A percentile compares a stretch with the other conserved stretches of the same genome.
Evolutionary conservation across 2,797 vertebrate species (phyloP).

Genomic region (Muraenolepis orangiensis): DNA sequence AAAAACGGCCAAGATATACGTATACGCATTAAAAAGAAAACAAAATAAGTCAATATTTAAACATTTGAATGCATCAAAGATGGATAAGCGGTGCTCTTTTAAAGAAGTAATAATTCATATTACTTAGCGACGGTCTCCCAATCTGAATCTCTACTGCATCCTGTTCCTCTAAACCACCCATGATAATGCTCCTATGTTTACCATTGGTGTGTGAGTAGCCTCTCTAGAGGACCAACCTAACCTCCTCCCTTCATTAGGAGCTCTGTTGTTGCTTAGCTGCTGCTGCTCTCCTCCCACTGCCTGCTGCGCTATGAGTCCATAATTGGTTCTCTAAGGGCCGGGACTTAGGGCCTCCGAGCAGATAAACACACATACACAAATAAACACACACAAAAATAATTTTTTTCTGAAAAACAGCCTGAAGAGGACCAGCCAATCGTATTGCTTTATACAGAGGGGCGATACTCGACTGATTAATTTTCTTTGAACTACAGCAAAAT

Average conservation of each 20-base stretch:
- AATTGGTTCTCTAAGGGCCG: conserved; percentile 47
- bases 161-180: background rate
- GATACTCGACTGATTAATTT: background rate
- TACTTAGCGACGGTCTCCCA: background rate
- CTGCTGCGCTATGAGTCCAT: conserved; percentile 31
- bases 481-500: background rate
- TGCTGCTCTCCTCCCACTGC: conserved; percentile 24
- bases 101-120: background rate
- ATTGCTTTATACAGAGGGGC: background rate
- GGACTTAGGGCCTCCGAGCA: conserved; percentile 36
- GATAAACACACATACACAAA: conserved; percentile 31
- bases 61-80: background rate
- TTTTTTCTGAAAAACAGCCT: background rate
- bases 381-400: conserved; percentile 14
- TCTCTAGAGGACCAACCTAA: conserved; percentile 40
- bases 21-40: no score
- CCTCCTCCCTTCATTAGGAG: conserved; percentile 48
- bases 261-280: conserved; percentile 35
- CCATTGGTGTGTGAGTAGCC: conserved; percentile 24
- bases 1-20: no score
- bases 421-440: conserved; percentile 1
- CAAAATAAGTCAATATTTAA: no score
- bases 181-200: conserved; percentile 12
- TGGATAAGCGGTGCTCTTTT: background rate
- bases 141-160: background rate